These are phyloP conservation scores for Semnopithecus entellus DNA, from an alignment of 2,113 vertebrate genomes.

Conservation along the genomic window DNA sequence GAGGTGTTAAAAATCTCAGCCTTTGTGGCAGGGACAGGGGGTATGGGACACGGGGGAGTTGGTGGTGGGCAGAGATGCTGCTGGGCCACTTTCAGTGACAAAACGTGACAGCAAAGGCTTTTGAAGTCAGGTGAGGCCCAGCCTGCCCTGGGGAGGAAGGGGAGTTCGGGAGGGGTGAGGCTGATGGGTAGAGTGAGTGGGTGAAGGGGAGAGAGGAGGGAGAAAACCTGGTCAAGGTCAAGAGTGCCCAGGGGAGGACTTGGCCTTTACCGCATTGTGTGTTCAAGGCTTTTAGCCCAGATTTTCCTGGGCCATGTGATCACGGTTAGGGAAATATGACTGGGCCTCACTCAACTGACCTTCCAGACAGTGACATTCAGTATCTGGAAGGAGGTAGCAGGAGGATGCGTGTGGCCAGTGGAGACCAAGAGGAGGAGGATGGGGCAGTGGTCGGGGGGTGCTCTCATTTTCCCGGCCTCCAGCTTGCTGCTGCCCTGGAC, in stretches of 20 bases:
- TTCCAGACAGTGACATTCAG: not conserved
- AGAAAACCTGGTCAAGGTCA: not conserved
- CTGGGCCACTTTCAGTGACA: not conserved
- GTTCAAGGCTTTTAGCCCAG: not conserved
- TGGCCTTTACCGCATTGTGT: not conserved
- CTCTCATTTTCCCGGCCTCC: not conserved
- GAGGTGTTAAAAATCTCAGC: not conserved
- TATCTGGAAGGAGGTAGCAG: not conserved
- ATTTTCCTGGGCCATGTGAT: not conserved
- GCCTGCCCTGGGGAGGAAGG: not conserved
- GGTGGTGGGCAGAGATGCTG: not conserved
- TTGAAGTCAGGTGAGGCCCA: not conserved
- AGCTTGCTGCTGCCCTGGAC: not conserved
- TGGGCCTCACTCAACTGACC: not conserved
- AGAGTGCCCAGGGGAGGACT: not conserved
- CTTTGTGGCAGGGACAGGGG: rapidly evolving
- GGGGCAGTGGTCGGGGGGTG: not conserved
- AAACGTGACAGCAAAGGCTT: not conserved
- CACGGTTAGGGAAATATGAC: not conserved
- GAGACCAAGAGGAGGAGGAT: not conserved
- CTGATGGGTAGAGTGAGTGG: not conserved
- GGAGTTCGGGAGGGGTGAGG: too few relatives aligned
- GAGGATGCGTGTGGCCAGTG: not conserved
- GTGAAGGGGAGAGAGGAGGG: not conserved
- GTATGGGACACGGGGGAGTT: too few relatives aligned